phyloP scores from a whole-genome alignment of 2,888 invertebrate species.

The Incurvaria masculella region DNA sequence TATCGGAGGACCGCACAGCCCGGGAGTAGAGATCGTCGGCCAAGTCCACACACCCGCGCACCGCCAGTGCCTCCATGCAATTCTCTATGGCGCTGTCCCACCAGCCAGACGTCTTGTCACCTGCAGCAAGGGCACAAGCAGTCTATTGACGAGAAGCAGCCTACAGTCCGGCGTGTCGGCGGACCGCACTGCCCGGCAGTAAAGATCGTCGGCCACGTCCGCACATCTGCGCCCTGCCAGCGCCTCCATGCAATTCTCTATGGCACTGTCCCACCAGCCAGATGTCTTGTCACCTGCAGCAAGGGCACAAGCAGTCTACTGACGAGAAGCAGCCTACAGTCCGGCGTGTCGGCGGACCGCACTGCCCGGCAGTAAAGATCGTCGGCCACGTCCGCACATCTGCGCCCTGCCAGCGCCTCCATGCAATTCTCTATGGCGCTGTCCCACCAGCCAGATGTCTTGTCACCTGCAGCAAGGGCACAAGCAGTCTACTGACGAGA shows the following conservation, averaged over 20 bases:
- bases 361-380: slow-evolving; percentile 18
- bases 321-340: too few relatives aligned
- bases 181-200: slow-evolving; percentile 14
- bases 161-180: slow-evolving; percentile 19
- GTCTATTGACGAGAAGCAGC: too few relatives aligned
- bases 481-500: slow-evolving; percentile 26
- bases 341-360: slow-evolving; percentile 17
- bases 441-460: slow-evolving; percentile 45
- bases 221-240: slow-evolving; percentile 20
- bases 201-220: slow-evolving; percentile 17
- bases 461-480: slow-evolving; percentile 28
- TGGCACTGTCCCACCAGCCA: slow-evolving; percentile 37
- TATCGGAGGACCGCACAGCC: slow-evolving; percentile 15
- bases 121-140: slow-evolving; percentile 33
- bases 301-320: slow-evolving; percentile 27
- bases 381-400: slow-evolving; percentile 15
- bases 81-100: slow-evolving; percentile 32
- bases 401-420: slow-evolving; percentile 20
- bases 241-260: slow-evolving; percentile 25
- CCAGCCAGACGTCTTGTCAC: slow-evolving; percentile 29
- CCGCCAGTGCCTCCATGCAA: slow-evolving; percentile 25
- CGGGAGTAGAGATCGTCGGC: slow-evolving; percentile 18
- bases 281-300: slow-evolving; percentile 24
- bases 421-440: slow-evolving; percentile 28
- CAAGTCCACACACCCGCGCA: slow-evolving; percentile 13